Percentiles rank a stretch among this genome's conserved stretches.
Evolutionary conservation across 2,888 invertebrate genomes (phyloP).

Genomic region (Heliconius charithonia): DNA sequence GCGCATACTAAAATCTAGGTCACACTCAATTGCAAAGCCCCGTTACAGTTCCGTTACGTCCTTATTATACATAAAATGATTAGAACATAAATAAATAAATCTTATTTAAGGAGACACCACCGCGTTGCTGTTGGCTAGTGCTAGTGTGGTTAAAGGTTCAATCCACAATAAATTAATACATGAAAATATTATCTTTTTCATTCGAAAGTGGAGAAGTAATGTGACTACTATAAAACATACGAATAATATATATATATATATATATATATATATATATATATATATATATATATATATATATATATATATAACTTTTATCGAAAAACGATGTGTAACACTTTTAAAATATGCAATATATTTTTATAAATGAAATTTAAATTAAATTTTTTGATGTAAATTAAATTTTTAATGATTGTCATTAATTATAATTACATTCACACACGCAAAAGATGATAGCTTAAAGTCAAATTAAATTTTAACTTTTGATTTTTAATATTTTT

Average conservation of each 20-base stretch:
- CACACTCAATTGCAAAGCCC: slow-evolving; percentile 19
- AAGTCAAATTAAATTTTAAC: slow-evolving; percentile 8
- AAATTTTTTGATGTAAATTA: not conserved
- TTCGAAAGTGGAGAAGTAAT: too few species aligned
- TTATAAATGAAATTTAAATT: not conserved
- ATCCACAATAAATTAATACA: not conserved
- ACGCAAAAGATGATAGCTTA: not conserved
- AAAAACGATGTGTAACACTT: not conserved
- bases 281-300: too few species aligned
- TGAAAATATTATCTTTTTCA: too few species aligned
- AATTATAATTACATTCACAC: not conserved
- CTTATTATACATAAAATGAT: not conserved
- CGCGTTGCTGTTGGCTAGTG: not conserved
- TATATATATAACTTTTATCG: not conserved
- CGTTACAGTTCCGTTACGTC: slow-evolving; percentile 20
- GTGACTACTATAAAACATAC: not conserved
- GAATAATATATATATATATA: too few species aligned
- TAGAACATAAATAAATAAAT: not conserved
- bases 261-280: too few species aligned
- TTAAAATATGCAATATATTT: not conserved
- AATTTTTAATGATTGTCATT: not conserved
- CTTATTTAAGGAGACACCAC: not conserved
- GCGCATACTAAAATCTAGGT: slow-evolving; percentile 23
- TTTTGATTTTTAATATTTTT: slow-evolving; percentile 2
- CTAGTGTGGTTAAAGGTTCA: not conserved